Percentiles rank a stretch among this genome's conserved stretches.
phyloP scores from a whole-genome alignment of 2,888 invertebrate genomes.

The Escarpia spicata region DNA sequence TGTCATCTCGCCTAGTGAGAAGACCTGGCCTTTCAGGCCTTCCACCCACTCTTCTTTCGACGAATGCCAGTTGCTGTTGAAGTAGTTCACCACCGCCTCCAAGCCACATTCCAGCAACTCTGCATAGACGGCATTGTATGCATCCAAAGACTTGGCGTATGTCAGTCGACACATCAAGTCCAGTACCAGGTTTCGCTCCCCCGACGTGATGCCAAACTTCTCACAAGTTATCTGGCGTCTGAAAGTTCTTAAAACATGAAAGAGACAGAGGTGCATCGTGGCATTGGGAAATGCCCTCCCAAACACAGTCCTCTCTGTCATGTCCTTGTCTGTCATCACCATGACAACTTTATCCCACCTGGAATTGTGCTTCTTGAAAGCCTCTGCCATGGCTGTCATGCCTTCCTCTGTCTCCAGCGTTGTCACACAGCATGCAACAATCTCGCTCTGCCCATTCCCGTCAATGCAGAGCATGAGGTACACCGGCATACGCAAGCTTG shows the following conservation, averaged over 20 bases:
- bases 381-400: not conserved
- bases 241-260: not conserved
- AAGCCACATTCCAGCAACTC: not conserved
- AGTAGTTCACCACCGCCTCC: too few species aligned
- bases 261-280: not conserved
- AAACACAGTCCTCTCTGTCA: too few species aligned
- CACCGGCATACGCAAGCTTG: too few species aligned
- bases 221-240: not conserved
- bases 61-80: too few species aligned
- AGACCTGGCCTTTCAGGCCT: too few species aligned
- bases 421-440: too few species aligned
- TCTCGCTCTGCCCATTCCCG: too few species aligned
- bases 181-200: not conserved
- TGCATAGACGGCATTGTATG: not conserved
- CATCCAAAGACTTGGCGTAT: constrained; percentile 10
- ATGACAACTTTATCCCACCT: not conserved
- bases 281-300: not conserved
- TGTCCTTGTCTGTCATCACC: not conserved
- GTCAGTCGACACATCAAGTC: not conserved
- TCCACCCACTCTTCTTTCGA: too few species aligned
- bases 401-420: not conserved
- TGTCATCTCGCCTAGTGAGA: too few species aligned
- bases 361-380: constrained; percentile 17
- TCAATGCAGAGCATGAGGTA: too few species aligned
- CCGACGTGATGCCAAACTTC: constrained; percentile 17